Evolutionary conservation across 2,888 invertebrate genomes (phyloP).

Genomic region (Drosophila gaucha): DNA sequence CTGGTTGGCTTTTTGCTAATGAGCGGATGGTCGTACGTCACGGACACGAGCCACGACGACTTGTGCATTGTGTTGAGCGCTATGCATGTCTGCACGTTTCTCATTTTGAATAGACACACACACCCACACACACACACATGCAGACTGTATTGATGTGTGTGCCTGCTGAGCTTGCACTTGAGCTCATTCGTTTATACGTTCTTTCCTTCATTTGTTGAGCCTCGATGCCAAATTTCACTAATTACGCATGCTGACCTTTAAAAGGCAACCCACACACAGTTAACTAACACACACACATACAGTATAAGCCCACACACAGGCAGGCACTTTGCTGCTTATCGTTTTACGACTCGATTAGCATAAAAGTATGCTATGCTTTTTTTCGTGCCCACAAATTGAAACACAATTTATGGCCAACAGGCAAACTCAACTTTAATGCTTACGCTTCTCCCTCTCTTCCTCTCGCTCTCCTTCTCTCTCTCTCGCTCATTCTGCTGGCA

Average conservation of each 20-base stretch:
- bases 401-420: slow-evolving; percentile 16
- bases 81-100: slow-evolving; percentile 60
- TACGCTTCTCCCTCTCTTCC: not conserved
- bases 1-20: slow-evolving; percentile 64
- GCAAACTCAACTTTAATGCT: slow-evolving; percentile 7
- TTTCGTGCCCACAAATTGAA: slow-evolving; percentile 28
- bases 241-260: slow-evolving; percentile 68
- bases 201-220: slow-evolving; percentile 49
- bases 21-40: slow-evolving; percentile 63
- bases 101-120: slow-evolving; percentile 49
- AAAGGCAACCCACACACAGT: slow-evolving; percentile 19
- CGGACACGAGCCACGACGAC: slow-evolving; percentile 48
- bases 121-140: not conserved
- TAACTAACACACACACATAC: not conserved
- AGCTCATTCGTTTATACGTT: slow-evolving; percentile 51
- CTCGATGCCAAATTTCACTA: slow-evolving; percentile 75
- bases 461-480: not conserved
- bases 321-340: slow-evolving; percentile 3
- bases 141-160: slow-evolving; percentile 15
- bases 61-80: slow-evolving; percentile 43
- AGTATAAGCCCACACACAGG: not conserved
- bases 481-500: not conserved
- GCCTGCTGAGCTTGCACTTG: slow-evolving; percentile 48
- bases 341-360: slow-evolving; percentile 50
- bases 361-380: slow-evolving; percentile 46